Percentiles rank a stretch among this genome's conserved stretches.
Evolutionary conservation across 2,797 vertebrate genomes (phyloP).

Genomic region (Anniella stebbinsi): DNA sequence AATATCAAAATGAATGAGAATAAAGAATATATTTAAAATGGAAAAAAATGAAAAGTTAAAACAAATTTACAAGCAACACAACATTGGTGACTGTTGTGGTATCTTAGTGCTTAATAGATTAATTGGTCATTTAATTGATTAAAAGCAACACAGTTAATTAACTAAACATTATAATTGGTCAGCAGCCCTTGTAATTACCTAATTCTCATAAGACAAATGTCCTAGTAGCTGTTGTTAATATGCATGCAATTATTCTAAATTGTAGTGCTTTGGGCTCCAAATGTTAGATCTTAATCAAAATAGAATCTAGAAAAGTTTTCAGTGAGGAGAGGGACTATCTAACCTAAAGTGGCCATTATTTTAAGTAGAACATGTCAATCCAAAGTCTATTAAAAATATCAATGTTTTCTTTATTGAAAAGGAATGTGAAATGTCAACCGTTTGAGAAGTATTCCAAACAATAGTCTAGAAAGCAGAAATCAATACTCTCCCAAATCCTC

Average conservation of each 20-base stretch:
- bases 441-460: conserved; percentile 22
- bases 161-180: conserved; percentile 50
- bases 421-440: conserved; percentile 22
- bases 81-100: neutral
- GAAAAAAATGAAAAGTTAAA: neutral
- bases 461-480: neutral
- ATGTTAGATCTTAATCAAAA: conserved; percentile 19
- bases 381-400: neutral
- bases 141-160: conserved; percentile 40
- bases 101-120: conserved; percentile 32
- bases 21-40: conserved; percentile 5
- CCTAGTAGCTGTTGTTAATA: conserved; percentile 19
- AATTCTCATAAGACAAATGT: conserved; percentile 41
- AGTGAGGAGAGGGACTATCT: neutral
- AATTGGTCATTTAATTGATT: conserved; percentile 45
- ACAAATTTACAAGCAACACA: neutral
- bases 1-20: neutral
- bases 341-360: neutral
- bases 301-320: neutral
- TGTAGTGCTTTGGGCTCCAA: conserved; percentile 21
- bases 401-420: conserved; percentile 24
- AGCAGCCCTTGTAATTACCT: conserved; percentile 40
- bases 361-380: neutral
- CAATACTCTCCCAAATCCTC: neutral
- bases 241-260: conserved; percentile 32